Evolutionary conservation across 2,113 vertebrate species (phyloP).

Genomic region (Leptocoma aspasia): DNA sequence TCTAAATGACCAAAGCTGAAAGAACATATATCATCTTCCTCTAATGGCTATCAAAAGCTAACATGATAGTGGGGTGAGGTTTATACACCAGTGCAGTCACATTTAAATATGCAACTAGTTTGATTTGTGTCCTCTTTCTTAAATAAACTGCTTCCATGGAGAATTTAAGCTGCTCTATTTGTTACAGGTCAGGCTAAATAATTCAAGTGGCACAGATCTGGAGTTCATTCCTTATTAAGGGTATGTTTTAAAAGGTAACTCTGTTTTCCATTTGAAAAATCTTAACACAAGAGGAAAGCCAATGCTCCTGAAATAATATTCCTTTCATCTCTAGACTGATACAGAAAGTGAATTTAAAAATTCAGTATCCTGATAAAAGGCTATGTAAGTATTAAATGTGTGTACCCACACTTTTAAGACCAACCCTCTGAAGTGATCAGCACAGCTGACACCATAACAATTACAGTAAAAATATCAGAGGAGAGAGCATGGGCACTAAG

Average conservation of each 20-base stretch:
- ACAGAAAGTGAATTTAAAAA: neutral
- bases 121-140: slow-evolving; percentile 35
- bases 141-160: slow-evolving; percentile 23
- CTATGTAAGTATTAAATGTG: slow-evolving; percentile 51
- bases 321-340: slow-evolving; percentile 21
- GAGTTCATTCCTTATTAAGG: slow-evolving; percentile 20
- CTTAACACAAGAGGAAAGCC: neutral
- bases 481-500: neutral
- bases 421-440: neutral
- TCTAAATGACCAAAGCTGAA: slow-evolving; percentile 59
- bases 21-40: slow-evolving; percentile 39
- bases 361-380: neutral
- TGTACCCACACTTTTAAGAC: slow-evolving; percentile 10
- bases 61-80: neutral
- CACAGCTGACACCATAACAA: slow-evolving; percentile 10
- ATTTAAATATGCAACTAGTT: slow-evolving; percentile 29
- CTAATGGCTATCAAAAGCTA: slow-evolving; percentile 30
- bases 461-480: slow-evolving; percentile 34
- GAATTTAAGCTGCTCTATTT: slow-evolving; percentile 18
- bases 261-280: slow-evolving; percentile 15
- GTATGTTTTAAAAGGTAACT: slow-evolving; percentile 17
- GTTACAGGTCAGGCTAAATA: slow-evolving; percentile 28
- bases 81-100: neutral
- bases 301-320: neutral
- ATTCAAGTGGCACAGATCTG: slow-evolving; percentile 11